phyloP scores from a whole-genome alignment of 2,888 invertebrate species.

The Corythucha ciliata region DNA sequence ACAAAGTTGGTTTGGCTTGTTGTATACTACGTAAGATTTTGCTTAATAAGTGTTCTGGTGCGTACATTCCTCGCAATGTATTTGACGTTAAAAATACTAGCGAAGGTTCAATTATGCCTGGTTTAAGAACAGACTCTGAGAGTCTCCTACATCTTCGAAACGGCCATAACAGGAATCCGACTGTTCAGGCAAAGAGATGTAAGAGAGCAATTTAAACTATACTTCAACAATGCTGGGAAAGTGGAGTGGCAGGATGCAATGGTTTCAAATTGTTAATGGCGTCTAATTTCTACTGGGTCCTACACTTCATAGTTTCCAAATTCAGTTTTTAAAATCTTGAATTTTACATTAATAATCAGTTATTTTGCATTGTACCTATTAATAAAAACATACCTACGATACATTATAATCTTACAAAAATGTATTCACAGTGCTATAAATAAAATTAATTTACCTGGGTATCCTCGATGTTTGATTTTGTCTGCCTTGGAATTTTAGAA shows the following conservation, averaged over 20 bases:
- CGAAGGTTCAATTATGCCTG: constrained; percentile 10
- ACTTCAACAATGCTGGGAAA: constrained; percentile 11
- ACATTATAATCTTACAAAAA: too few relatives aligned
- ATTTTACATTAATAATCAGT: neutral
- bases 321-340: neutral
- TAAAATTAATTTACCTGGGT: constrained; percentile 4
- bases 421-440: too few relatives aligned
- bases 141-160: constrained; percentile 11
- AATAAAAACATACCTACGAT: too few relatives aligned
- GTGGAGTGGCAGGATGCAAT: constrained; percentile 11
- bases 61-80: constrained; percentile 4
- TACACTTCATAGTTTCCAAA: constrained; percentile 7
- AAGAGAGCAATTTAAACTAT: constrained; percentile 11
- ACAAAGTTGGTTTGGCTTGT: constrained; percentile 10
- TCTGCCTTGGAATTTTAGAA: too few relatives aligned
- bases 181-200: constrained; percentile 8
- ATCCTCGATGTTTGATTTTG: constrained; percentile 7
- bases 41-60: neutral
- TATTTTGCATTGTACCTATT: too few relatives aligned
- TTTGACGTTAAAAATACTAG: constrained; percentile 7
- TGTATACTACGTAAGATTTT: constrained; percentile 10
- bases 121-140: constrained; percentile 9
- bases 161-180: constrained; percentile 4
- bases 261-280: constrained; percentile 11
- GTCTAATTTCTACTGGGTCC: constrained; percentile 7